A percentile compares a stretch with the other conserved stretches of the same genome.
These are phyloP conservation scores for Hystrix brachyura DNA, from an alignment of 2,113 vertebrate genomes.

Conservation along the genomic window DNA sequence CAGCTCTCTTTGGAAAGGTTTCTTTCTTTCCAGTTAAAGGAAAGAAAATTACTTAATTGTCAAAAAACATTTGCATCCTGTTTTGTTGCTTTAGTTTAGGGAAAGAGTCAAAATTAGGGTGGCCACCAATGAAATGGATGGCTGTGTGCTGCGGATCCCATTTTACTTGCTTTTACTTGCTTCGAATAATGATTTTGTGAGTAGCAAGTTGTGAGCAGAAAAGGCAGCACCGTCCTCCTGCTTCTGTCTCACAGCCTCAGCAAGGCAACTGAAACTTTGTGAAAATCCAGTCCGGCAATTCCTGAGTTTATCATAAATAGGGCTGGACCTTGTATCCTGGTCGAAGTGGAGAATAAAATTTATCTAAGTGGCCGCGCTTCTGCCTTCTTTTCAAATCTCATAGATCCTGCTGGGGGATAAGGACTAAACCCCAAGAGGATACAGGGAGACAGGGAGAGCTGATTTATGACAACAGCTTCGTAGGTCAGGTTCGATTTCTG, in stretches of 20 bases:
- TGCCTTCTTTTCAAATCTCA: neutral
- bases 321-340: neutral
- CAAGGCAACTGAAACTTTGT: neutral
- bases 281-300: neutral
- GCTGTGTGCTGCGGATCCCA: neutral
- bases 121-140: neutral
- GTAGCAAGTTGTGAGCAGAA: neutral
- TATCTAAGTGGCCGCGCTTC: neutral
- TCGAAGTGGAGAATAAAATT: neutral
- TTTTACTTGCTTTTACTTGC: neutral
- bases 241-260: neutral
- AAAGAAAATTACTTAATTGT: neutral
- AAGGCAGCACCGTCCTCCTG: neutral
- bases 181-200: neutral
- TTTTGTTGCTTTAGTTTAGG: slow-evolving; percentile 22
- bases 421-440: neutral
- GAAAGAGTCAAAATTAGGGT: neutral
- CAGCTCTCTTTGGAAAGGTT: neutral
- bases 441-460: neutral
- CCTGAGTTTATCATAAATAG: neutral
- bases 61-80: neutral
- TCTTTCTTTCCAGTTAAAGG: neutral
- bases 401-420: neutral
- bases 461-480: neutral
- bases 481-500: neutral